Percentiles rank a stretch among this genome's conserved stretches.
phyloP scores from a whole-genome alignment of 2,113 vertebrate genomes.

The Lampris incognitus region DNA sequence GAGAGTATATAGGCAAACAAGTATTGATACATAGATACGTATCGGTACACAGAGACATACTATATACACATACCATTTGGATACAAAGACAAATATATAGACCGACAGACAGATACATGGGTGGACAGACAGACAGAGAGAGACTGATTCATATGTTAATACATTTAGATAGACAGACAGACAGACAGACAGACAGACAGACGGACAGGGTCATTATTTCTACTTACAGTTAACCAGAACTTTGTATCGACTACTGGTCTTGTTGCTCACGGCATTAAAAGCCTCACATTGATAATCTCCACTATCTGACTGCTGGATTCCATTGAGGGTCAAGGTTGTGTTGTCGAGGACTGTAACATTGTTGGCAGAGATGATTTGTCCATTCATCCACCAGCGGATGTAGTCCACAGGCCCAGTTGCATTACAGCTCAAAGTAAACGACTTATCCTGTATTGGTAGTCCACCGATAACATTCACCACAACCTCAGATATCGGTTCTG shows the following conservation, averaged over 20 bases:
- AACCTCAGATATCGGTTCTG: conserved; percentile 65
- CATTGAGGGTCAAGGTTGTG: conserved; percentile 48
- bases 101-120: neutral
- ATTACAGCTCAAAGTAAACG: conserved; percentile 64
- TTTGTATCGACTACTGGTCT: conserved; percentile 42
- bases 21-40: no score
- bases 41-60: no score
- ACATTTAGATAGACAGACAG: neutral
- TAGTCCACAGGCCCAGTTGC: conserved; percentile 40
- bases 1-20: no score
- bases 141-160: neutral
- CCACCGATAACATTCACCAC: conserved; percentile 8
- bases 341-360: conserved; percentile 39
- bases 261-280: conserved; percentile 69
- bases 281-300: conserved; percentile 65
- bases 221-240: conserved; percentile 72
- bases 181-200: neutral
- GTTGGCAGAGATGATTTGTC: conserved; percentile 23
- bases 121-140: neutral
- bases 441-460: conserved; percentile 37
- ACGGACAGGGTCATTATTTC: neutral
- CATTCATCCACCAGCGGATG: conserved; percentile 64
- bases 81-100: neutral
- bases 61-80: neutral
- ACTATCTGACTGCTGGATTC: conserved; percentile 51